Evolutionary conservation across 2,113 vertebrate genomes (phyloP), one percentile per base, ranked within the genome.

Genomic region (Geothlypis trichas): DNA sequence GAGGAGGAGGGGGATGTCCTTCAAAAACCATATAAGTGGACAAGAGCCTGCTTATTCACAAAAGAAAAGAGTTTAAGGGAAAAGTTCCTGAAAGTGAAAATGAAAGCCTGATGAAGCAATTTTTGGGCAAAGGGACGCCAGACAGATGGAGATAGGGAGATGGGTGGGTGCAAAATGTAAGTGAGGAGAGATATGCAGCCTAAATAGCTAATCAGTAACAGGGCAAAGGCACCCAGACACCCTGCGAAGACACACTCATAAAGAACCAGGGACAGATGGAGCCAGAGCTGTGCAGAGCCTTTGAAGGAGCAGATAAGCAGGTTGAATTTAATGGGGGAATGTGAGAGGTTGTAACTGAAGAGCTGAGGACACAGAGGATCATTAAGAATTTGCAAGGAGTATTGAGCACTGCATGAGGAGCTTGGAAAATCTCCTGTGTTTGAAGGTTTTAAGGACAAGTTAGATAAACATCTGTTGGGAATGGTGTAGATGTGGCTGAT

Each of bases 221-320:
- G 93, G 93, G 94, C 94, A 96, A 89, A 95, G 80, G 69, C 94
- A 96, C 93, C 89, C 95, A 95, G 95, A 86, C 95, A 96, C 93
- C 95, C 95, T 95, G 84, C 78, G 69, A 96, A 96, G 94, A 95
- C 73, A 52, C 73, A 81, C 76, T 94, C 69, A 93, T 93, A 96
- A 92, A 96, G 93, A 97, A 81, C 84, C 61, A 52, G 80, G 91
- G 93, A 95, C 96, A 97, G 96, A 97, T 96, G 96, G 95, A 97
- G 95, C 65, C 91, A 87, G 95, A 90, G 80, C 95, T 93, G 92
- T 55, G 71, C 92, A 90, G 58, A 95, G 92, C 82, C 91, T 97
- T 96, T 97, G 95, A 96, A 97, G 82, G 76, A 91, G 82, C 87
- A 97, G 93, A 96, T 96, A 96, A 96, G 85, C 78, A 95, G 95